phyloP scores from a whole-genome alignment of 2,888 invertebrate species.

The Spodoptera littoralis region DNA sequence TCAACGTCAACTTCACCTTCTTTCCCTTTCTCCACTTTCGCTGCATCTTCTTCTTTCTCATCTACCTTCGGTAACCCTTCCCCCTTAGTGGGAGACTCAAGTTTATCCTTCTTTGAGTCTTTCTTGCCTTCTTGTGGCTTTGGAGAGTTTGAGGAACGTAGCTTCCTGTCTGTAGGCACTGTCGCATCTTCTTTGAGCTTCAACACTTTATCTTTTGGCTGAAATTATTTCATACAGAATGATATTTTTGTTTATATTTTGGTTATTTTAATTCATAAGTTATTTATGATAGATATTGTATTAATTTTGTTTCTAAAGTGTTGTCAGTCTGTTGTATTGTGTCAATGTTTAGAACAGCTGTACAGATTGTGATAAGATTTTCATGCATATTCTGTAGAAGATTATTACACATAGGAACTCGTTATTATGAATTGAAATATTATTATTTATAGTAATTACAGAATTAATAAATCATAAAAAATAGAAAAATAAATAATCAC shows the following conservation, averaged over 20 bases:
- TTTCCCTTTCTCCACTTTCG: slow-evolving; percentile 11
- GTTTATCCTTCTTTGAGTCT: slow-evolving; percentile 28
- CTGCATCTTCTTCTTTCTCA: slow-evolving; percentile 32
- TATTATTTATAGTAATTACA: too few species aligned
- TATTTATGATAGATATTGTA: neutral
- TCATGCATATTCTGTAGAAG: too few species aligned
- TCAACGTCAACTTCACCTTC: slow-evolving; percentile 64
- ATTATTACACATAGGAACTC: too few species aligned
- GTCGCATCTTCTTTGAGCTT: slow-evolving; percentile 75
- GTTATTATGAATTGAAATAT: too few species aligned
- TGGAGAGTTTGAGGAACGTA: slow-evolving; percentile 79
- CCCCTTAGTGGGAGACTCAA: slow-evolving; percentile 48
- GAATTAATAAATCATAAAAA: too few species aligned
- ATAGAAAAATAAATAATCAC: neutral
- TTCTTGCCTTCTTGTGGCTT: slow-evolving; percentile 63
- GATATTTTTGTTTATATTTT: neutral
- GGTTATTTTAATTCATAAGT: neutral
- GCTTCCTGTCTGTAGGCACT: slow-evolving; percentile 71
- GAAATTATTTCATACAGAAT: slow-evolving; percentile 52
- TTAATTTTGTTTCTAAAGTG: too few species aligned
- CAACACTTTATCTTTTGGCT: slow-evolving; percentile 80
- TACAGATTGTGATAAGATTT: too few species aligned
- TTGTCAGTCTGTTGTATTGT: too few species aligned
- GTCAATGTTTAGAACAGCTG: too few species aligned
- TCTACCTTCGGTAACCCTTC: slow-evolving; percentile 49